phyloP scores from a whole-genome alignment of 2,113 vertebrate genomes.

The Brachypteracias leptosomus region DNA sequence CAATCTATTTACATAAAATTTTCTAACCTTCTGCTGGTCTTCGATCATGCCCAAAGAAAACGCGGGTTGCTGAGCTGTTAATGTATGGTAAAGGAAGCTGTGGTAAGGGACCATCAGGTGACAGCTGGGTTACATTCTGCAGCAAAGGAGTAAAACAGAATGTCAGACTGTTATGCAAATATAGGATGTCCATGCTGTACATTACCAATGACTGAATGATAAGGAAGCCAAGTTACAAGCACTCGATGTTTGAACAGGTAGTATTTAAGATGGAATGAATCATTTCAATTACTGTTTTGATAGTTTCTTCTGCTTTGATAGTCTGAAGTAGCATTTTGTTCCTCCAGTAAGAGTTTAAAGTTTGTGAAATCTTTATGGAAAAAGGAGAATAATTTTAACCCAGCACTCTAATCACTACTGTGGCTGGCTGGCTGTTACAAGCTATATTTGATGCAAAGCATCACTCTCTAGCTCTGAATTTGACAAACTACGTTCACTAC shows the following conservation, averaged over 20 bases:
- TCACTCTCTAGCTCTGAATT: neutral
- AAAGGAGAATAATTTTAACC: neutral
- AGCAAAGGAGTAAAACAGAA: neutral
- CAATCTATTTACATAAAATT: neutral
- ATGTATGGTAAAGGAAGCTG: conserved; percentile 94
- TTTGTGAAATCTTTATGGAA: neutral
- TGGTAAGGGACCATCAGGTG: conserved; percentile 77
- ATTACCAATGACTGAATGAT: neutral
- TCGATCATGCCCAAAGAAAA: conserved; percentile 95
- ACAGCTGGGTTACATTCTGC: conserved; percentile 82
- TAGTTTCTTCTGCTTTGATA: neutral
- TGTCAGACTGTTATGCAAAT: neutral
- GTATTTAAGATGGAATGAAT: neutral
- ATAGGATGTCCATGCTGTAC: neutral
- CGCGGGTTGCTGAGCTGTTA: conserved; percentile 86
- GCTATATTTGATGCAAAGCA: neutral
- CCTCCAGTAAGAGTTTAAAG: neutral
- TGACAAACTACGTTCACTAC: neutral
- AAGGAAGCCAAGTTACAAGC: neutral
- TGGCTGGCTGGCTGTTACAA: neutral
- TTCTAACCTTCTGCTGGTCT: conserved; percentile 90
- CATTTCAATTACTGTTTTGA: neutral
- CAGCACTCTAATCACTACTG: neutral
- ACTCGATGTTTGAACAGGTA: neutral
- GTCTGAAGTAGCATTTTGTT: neutral